These are phyloP conservation scores for Drosophila peninsularis DNA, from an alignment of 2,888 invertebrate species.

Conservation along the genomic window DNA sequence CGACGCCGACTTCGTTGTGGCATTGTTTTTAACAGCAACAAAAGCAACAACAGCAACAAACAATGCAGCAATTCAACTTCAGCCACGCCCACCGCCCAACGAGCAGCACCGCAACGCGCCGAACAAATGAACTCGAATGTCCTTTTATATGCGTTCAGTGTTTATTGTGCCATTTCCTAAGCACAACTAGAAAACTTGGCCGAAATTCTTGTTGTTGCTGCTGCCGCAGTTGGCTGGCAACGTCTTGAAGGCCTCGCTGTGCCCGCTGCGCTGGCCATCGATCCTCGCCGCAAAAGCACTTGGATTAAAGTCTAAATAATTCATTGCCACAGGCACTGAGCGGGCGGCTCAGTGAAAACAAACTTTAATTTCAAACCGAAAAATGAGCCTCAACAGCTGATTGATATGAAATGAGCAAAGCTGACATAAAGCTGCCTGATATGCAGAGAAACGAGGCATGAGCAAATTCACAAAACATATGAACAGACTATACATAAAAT, in stretches of 20 bases:
- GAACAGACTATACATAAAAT: too few species aligned
- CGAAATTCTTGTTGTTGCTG: conserved; percentile 44
- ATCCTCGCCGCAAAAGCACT: conserved; percentile 47
- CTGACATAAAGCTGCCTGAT: background rate
- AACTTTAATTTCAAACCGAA: conserved; percentile 45
- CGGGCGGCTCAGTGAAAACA: background rate
- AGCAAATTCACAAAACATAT: too few species aligned
- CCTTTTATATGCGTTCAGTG: conserved; percentile 79
- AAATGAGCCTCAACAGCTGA: background rate
- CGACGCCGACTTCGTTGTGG: conserved; percentile 48
- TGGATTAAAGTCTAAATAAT: conserved; percentile 71
- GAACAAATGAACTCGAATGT: conserved; percentile 78
- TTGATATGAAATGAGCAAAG: background rate
- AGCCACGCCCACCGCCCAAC: conserved; percentile 50
- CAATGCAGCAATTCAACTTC: conserved; percentile 61
- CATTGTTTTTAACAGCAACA: conserved; percentile 66
- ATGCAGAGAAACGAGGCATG: too few species aligned
- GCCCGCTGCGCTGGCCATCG: conserved; percentile 48
- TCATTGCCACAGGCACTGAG: conserved; percentile 53
- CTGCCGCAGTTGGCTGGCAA: conserved; percentile 24
- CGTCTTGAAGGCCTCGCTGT: conserved; percentile 56
- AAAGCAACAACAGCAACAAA: conserved; percentile 40
- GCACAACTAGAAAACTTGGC: conserved; percentile 64
- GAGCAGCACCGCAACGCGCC: conserved; percentile 62
- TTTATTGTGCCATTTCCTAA: conserved; percentile 76